Evolutionary conservation across 2,888 invertebrate genomes (phyloP).

Genomic region (Phymatocera aterrima): DNA sequence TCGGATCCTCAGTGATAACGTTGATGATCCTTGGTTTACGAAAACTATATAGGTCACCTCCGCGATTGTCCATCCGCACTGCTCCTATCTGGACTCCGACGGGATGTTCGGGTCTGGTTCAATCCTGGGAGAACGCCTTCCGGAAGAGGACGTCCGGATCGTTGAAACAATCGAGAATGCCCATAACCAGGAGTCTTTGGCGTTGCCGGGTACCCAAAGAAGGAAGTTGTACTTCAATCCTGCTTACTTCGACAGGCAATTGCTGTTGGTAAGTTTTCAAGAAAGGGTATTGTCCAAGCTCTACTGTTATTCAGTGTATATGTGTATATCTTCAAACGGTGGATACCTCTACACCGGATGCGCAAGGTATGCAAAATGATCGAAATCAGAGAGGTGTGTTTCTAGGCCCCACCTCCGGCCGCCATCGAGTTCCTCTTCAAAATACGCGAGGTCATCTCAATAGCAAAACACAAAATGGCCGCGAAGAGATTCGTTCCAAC

Average conservation of each 20-base stretch:
- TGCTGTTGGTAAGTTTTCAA: conserved; percentile 82
- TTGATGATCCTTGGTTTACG: conserved; percentile 61
- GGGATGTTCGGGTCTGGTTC: conserved; percentile 69
- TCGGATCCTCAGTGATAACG: conserved; percentile 70
- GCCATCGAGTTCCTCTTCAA: conserved; percentile 92
- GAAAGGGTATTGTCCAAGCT: not conserved
- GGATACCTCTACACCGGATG: not conserved
- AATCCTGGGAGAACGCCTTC: conserved; percentile 80
- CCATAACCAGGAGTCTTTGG: conserved; percentile 65
- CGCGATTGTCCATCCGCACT: conserved; percentile 83
- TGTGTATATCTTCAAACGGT: not conserved
- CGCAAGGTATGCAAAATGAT: conserved; percentile 39
- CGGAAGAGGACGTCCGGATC: conserved; percentile 90
- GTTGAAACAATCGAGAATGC: conserved; percentile 85
- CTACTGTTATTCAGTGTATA: not conserved
- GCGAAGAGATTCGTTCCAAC: conserved; percentile 88
- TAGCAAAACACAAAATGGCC: conserved; percentile 93
- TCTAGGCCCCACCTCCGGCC: conserved; percentile 92
- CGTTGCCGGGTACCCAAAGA: conserved; percentile 80
- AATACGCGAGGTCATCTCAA: conserved; percentile 92
- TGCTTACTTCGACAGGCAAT: conserved; percentile 92
- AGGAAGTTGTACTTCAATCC: conserved; percentile 93
- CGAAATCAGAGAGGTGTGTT: conserved; percentile 59
- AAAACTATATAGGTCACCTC: conserved; percentile 79
- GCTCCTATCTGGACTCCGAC: conserved; percentile 65